Evolutionary conservation across 2,888 invertebrate species (phyloP).

Genomic region (Chloromyia formosa): DNA sequence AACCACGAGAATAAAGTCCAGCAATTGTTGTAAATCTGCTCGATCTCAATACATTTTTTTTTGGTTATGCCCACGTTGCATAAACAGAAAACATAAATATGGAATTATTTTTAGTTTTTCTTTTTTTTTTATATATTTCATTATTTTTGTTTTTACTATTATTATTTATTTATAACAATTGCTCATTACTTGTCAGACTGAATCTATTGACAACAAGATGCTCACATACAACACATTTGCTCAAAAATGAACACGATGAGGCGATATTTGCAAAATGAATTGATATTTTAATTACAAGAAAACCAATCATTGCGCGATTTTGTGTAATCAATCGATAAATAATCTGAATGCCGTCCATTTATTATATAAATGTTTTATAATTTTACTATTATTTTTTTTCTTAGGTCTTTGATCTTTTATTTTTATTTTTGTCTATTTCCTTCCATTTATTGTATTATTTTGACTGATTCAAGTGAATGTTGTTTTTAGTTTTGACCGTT

Average conservation of each 20-base stretch:
- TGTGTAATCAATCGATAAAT: slow-evolving; percentile 44
- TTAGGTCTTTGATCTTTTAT: slow-evolving; percentile 43
- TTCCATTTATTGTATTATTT: no score
- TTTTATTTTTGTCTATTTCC: slow-evolving; percentile 19
- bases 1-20: no score
- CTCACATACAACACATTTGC: slow-evolving; percentile 17
- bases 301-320: neutral
- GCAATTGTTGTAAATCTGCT: slow-evolving; percentile 34
- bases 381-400: slow-evolving; percentile 36
- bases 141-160: no score
- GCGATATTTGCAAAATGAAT: slow-evolving; percentile 21
- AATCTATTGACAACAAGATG: slow-evolving; percentile 28
- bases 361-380: slow-evolving; percentile 48
- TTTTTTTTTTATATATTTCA: neutral
- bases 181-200: slow-evolving; percentile 27
- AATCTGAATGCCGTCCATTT: slow-evolving; percentile 51
- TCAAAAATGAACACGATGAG: neutral
- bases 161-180: slow-evolving; percentile 34
- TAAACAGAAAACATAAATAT: neutral
- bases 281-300: slow-evolving; percentile 10
- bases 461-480: no score
- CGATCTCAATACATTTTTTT: slow-evolving; percentile 27
- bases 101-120: neutral
- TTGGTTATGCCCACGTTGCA: neutral
- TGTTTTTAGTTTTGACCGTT: no score